Conservation (phyloP, 2,113 vertebrate species). For the Colinus virginianus region DNA sequence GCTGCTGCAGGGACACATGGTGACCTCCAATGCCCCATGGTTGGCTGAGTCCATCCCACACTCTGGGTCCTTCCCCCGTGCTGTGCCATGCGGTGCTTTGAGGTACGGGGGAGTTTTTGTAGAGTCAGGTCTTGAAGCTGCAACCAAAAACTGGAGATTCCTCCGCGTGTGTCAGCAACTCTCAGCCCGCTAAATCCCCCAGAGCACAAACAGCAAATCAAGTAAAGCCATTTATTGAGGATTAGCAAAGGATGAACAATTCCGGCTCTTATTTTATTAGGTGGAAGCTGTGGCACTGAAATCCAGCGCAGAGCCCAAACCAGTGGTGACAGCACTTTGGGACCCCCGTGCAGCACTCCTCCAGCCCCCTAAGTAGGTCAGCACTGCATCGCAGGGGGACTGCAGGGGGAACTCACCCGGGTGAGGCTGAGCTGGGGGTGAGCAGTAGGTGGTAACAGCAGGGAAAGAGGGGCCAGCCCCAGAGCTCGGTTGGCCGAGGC, state of each 20-base stretch:
- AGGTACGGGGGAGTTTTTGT: fast-evolving
- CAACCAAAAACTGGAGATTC: not conserved
- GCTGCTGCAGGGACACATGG: not conserved
- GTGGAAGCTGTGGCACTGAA: not conserved
- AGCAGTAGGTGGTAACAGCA: too few species aligned
- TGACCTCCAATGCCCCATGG: not conserved
- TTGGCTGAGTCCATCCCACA: not conserved
- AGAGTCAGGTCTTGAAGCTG: not conserved
- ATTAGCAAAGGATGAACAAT: constrained; percentile 5
- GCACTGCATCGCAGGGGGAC: not conserved
- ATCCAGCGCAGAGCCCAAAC: not conserved
- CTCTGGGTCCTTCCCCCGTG: not conserved
- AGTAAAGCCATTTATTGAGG: constrained; percentile 19
- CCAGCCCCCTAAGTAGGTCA: fast-evolving
- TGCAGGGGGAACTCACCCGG: fast-evolving
- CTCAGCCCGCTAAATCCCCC: not conserved
- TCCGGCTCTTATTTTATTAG: not conserved
- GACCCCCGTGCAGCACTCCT: not conserved
- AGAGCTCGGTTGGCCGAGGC: fast-evolving
- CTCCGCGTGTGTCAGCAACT: fast-evolving
- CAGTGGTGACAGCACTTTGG: fast-evolving
- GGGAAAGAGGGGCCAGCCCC: fast-evolving
- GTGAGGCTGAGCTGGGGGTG: not conserved
- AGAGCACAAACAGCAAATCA: fast-evolving
- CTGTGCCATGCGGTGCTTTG: fast-evolving